Percentiles rank a stretch among this genome's conserved stretches.
Evolutionary conservation across 2,888 invertebrate genomes (phyloP).

Genomic region (Melanchra persicariae): DNA sequence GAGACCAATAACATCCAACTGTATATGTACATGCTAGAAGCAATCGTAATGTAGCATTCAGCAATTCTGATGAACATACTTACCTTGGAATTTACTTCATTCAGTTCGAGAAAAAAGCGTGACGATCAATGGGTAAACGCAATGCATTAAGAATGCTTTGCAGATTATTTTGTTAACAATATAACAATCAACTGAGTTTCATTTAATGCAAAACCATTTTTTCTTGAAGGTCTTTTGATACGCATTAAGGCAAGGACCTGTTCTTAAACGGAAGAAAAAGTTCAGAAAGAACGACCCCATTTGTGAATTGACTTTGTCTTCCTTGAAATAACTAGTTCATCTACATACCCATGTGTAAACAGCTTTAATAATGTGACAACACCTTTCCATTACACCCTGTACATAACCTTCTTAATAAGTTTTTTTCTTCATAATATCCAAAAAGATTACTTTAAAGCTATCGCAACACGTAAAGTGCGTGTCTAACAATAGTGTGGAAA

Average conservation of each 20-base stretch:
- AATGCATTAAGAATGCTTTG: neutral
- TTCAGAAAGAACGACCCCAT: no score
- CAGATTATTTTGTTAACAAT: conserved; percentile 10
- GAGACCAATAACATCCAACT: neutral
- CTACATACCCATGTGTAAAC: no score
- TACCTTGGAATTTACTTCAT: conserved; percentile 31
- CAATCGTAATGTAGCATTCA: conserved; percentile 11
- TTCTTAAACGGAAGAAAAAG: no score
- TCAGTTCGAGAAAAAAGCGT: conserved; percentile 30
- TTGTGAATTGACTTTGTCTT: no score
- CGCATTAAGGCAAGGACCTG: no score
- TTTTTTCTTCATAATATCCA: no score
- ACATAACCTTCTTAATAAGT: no score
- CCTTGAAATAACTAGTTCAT: no score
- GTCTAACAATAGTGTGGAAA: conserved; percentile 62
- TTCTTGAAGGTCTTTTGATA: no score
- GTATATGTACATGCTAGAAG: neutral
- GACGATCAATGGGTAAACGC: conserved; percentile 23
- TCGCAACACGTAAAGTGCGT: conserved; percentile 27
- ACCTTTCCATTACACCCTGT: no score
- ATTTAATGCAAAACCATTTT: neutral
- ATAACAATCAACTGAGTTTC: neutral
- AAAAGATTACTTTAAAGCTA: conserved; percentile 19
- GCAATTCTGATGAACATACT: conserved; percentile 2
- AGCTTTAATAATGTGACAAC: no score